Conservation (phyloP, 2,113 vertebrate genomes). For the Nothoprocta pentlandii region DNA sequence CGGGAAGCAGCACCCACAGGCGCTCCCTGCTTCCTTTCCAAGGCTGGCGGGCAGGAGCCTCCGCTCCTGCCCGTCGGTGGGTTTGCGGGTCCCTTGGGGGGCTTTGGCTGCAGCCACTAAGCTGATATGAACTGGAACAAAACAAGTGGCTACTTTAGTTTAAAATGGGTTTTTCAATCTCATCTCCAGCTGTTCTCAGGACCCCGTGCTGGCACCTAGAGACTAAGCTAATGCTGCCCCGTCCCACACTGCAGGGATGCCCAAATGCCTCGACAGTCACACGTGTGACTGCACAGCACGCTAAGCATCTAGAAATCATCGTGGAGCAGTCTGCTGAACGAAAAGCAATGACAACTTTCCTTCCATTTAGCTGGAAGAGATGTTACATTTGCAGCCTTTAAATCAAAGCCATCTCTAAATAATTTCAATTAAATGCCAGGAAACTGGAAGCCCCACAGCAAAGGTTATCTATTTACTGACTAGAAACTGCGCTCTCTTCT, state of each 20-base stretch:
- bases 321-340: slow-evolving; percentile 29
- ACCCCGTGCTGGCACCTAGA: neutral
- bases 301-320: neutral
- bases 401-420: slow-evolving; percentile 33
- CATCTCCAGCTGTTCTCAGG: neutral
- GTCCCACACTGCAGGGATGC: neutral
- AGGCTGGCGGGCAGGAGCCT: too few relatives aligned
- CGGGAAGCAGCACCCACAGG: too few relatives aligned
- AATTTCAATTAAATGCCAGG: neutral
- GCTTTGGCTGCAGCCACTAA: neutral
- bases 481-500: neutral
- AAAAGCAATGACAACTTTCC: neutral
- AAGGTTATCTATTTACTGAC: neutral
- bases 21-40: neutral
- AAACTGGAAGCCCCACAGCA: neutral
- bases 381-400: neutral
- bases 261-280: neutral
- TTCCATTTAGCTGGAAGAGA: neutral
- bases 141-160: neutral
- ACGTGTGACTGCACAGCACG: neutral
- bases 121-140: neutral
- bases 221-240: neutral
- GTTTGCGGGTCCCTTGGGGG: too few relatives aligned
- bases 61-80: too few relatives aligned
- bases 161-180: neutral